Base-by-base conservation (phyloP, 2,797 vertebrate species). In the Champsocephalus gunnari region DNA sequence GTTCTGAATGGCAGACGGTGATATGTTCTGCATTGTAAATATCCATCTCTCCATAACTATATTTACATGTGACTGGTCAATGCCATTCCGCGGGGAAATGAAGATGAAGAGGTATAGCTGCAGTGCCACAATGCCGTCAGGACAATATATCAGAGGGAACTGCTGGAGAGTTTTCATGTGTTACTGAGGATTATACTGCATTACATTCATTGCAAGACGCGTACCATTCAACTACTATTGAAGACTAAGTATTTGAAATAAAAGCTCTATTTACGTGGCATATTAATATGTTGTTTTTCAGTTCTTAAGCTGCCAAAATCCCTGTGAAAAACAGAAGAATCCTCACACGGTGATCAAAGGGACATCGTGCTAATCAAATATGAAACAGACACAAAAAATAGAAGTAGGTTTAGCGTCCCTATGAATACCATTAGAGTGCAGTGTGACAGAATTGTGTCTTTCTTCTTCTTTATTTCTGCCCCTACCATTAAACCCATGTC, bases 1-100 rank as follows among this genome's bases (percentile, higher is more conserved):
- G 69, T 9, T 88, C 45, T 62, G 75, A 84, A 82, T 83, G 53
- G 50, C 55, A 61, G 70, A 61, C 3, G 5, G 70, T 45, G 67
- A 90, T 82, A 80, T 76, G 75, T 81, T 86, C 71, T 79, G 85
- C 77, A 85, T 77, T 45, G 85, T 83, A 80, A 90, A 88, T 83
- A 92, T 77, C 68, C 66, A 73, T 85, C 77, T 70, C 68, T 51
- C 64, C 53, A 58, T 75, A 87, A 77, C 64, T 65, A 56, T 59
- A 80, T 74, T 85, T 78, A 70, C 86, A 88, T 83, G 64, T 70
- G 77, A 78, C 67, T 70, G 80, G 85, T 76, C 78, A 84, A 71
- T 81, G 83, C 69, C 74, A 71, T 84, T 87, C 78, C 66, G 73
- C 43, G 75, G 60, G 68, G 73, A 68, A 75, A 92, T 89, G 80